A percentile compares a stretch with the other conserved stretches of the same genome.
Conservation (phyloP, 2,797 vertebrate genomes). For the Odontamblyopus lacepedii region DNA sequence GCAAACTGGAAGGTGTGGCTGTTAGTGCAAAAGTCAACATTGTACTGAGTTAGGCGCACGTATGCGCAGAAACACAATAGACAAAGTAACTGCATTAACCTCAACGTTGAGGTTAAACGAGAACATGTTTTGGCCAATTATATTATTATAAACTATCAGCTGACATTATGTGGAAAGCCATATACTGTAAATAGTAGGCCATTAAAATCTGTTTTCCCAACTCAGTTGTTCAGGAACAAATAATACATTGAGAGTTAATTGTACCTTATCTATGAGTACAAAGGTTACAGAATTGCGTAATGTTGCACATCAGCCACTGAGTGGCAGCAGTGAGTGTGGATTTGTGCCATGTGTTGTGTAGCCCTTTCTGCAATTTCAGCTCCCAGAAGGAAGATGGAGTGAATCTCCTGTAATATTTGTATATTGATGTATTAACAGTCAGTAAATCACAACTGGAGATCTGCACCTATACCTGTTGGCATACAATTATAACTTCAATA, state of each 20-base stretch:
- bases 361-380: neutral
- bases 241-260: neutral
- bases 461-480: no score
- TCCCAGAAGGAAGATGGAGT: no score
- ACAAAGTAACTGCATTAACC: neutral
- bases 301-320: slow-evolving; percentile 10
- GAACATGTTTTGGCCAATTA: neutral
- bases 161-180: no score
- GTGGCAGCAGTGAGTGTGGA: slow-evolving; percentile 11
- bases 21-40: slow-evolving; percentile 1
- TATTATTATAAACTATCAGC: neutral
- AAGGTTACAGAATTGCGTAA: slow-evolving; percentile 7
- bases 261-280: neutral
- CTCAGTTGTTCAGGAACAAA: neutral
- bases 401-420: no score
- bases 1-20: neutral
- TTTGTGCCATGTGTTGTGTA: neutral
- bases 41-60: neutral
- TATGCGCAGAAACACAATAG: neutral
- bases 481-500: no score
- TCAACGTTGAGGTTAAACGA: neutral
- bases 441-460: no score
- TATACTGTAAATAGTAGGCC: neutral
- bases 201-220: neutral
- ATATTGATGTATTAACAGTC: no score